Evolutionary conservation across 2,797 vertebrate genomes (phyloP).

Genomic region (Eutrigla gurnardus): DNA sequence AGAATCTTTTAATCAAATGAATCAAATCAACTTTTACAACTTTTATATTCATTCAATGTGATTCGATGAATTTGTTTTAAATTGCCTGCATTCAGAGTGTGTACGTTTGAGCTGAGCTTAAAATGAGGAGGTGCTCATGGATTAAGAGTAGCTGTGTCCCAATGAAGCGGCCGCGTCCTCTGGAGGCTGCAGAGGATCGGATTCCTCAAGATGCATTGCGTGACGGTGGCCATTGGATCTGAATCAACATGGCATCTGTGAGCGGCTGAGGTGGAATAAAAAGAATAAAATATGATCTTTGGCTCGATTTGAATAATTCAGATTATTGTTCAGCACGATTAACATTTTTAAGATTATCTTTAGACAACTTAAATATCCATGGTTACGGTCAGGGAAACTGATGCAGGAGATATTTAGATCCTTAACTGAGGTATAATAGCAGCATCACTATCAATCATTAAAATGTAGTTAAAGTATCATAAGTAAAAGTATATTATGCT

Average conservation of each 20-base stretch:
- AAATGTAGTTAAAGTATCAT: not conserved
- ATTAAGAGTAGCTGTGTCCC: too few relatives aligned
- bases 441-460: too few relatives aligned
- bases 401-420: not conserved
- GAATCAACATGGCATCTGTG: too few relatives aligned
- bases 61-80: not conserved
- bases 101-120: not conserved
- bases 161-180: too few relatives aligned
- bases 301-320: too few relatives aligned
- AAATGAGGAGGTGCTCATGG: not conserved
- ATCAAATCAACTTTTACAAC: not conserved
- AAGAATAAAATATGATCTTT: too few relatives aligned
- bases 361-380: not conserved
- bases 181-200: too few relatives aligned
- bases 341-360: not conserved
- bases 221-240: too few relatives aligned
- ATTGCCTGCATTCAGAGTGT: not conserved
- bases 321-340: not conserved
- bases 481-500: not conserved
- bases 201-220: too few relatives aligned
- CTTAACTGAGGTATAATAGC: not conserved
- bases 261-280: too few relatives aligned
- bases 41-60: not conserved
- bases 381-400: not conserved
- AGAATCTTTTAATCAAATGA: not conserved